Percentiles rank a stretch among this genome's conserved stretches.
phyloP scores from a whole-genome alignment of 2,113 vertebrate species.

The Hassar affinis region DNA sequence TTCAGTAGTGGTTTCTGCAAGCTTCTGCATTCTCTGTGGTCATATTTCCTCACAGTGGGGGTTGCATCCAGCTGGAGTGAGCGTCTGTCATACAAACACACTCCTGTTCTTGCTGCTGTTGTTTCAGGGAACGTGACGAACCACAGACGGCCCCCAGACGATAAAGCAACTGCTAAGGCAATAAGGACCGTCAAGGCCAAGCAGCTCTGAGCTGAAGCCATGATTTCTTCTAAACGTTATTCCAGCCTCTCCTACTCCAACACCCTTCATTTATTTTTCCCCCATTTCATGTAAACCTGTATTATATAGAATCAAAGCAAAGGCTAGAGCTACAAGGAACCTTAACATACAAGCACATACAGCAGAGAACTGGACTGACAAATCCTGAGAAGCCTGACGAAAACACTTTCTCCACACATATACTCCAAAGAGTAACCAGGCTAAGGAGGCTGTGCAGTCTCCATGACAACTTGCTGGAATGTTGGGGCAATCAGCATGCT shows the following conservation, averaged over 20 bases:
- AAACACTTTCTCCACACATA: neutral
- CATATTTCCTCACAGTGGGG: slow-evolving; percentile 28
- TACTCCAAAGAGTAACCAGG: slow-evolving; percentile 22
- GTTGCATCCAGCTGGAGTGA: slow-evolving; percentile 16
- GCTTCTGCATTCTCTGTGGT: slow-evolving; percentile 31
- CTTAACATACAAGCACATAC: too few relatives aligned
- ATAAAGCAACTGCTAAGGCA: slow-evolving; percentile 23
- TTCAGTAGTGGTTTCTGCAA: slow-evolving; percentile 23
- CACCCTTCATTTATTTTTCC: neutral
- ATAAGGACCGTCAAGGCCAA: slow-evolving; percentile 29
- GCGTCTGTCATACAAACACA: slow-evolving; percentile 5
- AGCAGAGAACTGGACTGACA: neutral
- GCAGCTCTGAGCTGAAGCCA: slow-evolving; percentile 9
- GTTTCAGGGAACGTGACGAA: slow-evolving; percentile 43
- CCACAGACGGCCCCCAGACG: slow-evolving; percentile 8
- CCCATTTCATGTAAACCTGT: neutral
- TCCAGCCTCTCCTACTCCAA: neutral
- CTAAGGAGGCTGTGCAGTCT: slow-evolving; percentile 54
- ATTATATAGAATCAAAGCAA: neutral
- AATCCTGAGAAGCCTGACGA: neutral
- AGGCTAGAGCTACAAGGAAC: neutral
- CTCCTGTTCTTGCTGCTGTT: neutral
- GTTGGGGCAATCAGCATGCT: slow-evolving; percentile 52
- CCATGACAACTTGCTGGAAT: slow-evolving; percentile 60
- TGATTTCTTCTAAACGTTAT: slow-evolving; percentile 37